These are phyloP conservation scores for Lophius americanus DNA, from an alignment of 2,797 vertebrate species.

Conservation along the genomic window DNA sequence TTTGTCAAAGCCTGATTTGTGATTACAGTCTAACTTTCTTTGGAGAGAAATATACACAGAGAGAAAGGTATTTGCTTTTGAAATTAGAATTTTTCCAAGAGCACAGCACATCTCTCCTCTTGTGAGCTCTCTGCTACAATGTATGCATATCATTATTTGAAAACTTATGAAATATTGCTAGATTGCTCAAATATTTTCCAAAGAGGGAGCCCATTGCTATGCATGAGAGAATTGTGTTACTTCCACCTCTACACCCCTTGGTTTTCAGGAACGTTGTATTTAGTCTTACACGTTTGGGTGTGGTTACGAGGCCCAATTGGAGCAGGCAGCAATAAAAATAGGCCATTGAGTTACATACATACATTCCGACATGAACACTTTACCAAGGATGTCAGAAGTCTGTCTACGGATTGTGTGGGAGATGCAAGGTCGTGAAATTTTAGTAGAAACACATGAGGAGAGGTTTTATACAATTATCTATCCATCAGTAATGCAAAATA, in stretches of 20 bases:
- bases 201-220: conserved; percentile 14
- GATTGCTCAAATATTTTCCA: conserved; percentile 45
- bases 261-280: conserved; percentile 29
- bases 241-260: conserved; percentile 26
- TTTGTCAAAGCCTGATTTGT: conserved; percentile 9
- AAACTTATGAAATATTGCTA: conserved; percentile 38
- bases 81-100: conserved; percentile 35
- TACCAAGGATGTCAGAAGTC: conserved; percentile 59
- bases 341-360: conserved; percentile 32
- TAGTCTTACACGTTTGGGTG: conserved; percentile 42
- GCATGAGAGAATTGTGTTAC: conserved; percentile 53
- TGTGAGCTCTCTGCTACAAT: conserved; percentile 28
- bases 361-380: conserved; percentile 46
- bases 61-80: conserved; percentile 38
- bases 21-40: conserved; percentile 18
- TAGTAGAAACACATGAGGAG: conserved; percentile 67
- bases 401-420: conserved; percentile 45
- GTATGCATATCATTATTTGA: conserved; percentile 40
- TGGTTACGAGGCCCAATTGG: conserved; percentile 47
- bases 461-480: conserved; percentile 44
- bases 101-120: conserved; percentile 17
- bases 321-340: conserved; percentile 31
- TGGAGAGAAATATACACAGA: conserved; percentile 6
- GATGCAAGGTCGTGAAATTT: conserved; percentile 59
- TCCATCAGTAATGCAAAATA: conserved; percentile 54